phyloP scores from a whole-genome alignment of 2,113 vertebrate species.

The Phalacrocorax aristotelis region DNA sequence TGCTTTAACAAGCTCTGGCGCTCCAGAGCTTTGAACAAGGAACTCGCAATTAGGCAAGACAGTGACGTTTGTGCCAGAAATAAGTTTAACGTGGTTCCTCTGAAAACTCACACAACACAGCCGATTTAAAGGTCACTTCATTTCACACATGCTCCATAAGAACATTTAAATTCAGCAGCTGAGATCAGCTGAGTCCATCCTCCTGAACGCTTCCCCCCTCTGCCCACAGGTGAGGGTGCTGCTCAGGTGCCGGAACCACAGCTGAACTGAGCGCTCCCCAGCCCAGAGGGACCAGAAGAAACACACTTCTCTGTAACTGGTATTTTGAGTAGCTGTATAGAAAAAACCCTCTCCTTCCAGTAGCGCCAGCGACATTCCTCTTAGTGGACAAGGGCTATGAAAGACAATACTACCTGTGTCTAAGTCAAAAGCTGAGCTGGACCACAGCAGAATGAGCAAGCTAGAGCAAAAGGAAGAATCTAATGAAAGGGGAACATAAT shows the following conservation, averaged over 20 bases:
- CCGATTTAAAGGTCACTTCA: background rate
- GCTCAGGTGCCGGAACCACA: background rate
- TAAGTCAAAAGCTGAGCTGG: background rate
- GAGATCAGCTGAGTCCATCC: background rate
- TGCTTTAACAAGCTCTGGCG: background rate
- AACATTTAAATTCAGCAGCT: background rate
- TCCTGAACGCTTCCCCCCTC: background rate
- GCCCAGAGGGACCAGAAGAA: background rate
- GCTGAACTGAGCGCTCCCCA: background rate
- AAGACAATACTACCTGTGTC: background rate
- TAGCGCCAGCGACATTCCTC: background rate
- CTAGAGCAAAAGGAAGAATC: background rate
- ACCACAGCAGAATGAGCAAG: background rate
- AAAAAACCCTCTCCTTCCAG: too few relatives aligned
- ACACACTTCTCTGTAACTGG: background rate
- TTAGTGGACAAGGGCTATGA: background rate
- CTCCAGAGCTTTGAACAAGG: background rate
- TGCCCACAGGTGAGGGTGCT: background rate
- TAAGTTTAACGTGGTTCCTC: rapidly evolving
- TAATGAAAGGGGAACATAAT: background rate
- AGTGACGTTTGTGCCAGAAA: background rate
- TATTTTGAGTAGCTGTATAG: background rate
- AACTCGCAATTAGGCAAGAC: rapidly evolving
- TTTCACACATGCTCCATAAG: background rate
- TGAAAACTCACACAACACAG: background rate